Evolutionary conservation across 2,888 invertebrate species (phyloP).

Genomic region (Drosophila neonasuta): DNA sequence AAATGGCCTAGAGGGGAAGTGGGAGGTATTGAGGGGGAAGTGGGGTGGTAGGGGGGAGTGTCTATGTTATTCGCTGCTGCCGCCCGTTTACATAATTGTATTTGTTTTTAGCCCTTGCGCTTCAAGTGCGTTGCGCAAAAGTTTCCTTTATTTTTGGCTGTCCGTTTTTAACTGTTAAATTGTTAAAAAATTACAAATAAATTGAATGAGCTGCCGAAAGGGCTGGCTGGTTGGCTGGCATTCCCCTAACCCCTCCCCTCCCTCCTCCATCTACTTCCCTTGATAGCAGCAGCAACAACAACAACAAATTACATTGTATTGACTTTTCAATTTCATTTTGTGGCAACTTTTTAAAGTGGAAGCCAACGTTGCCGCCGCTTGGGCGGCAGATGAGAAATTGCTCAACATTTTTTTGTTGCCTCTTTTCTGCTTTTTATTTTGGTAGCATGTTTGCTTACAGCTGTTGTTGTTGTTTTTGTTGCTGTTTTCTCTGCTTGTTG

Average conservation of each 20-base stretch:
- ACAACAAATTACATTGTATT: slow-evolving; percentile 63
- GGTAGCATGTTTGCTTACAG: slow-evolving; percentile 58
- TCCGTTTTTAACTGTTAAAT: slow-evolving; percentile 62
- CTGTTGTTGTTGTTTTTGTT: slow-evolving; percentile 29
- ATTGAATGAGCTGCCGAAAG: slow-evolving; percentile 62
- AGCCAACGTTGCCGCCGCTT: slow-evolving; percentile 27
- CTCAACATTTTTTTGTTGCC: slow-evolving; percentile 25
- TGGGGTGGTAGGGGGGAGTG: background rate
- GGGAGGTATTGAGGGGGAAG: background rate
- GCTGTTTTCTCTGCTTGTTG: slow-evolving; percentile 22
- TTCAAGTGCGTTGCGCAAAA: slow-evolving; percentile 38
- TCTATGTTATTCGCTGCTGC: slow-evolving; percentile 34
- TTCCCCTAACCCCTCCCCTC: background rate
- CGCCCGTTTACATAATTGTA: slow-evolving; percentile 64
- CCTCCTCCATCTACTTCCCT: background rate
- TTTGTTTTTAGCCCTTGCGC: slow-evolving; percentile 61
- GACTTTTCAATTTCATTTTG: slow-evolving; percentile 74
- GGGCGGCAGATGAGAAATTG: slow-evolving; percentile 52
- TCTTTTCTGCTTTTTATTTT: slow-evolving; percentile 32
- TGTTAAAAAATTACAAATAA: slow-evolving; percentile 77
- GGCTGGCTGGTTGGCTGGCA: slow-evolving; percentile 23
- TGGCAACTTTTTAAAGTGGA: slow-evolving; percentile 73
- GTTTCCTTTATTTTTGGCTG: slow-evolving; percentile 39
- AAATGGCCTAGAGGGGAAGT: background rate
- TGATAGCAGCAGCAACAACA: slow-evolving; percentile 22